Evolutionary conservation across 2,888 invertebrate species (phyloP), one percentile per base, ranked within the genome.

Genomic region (Clistopyga incitator): DNA sequence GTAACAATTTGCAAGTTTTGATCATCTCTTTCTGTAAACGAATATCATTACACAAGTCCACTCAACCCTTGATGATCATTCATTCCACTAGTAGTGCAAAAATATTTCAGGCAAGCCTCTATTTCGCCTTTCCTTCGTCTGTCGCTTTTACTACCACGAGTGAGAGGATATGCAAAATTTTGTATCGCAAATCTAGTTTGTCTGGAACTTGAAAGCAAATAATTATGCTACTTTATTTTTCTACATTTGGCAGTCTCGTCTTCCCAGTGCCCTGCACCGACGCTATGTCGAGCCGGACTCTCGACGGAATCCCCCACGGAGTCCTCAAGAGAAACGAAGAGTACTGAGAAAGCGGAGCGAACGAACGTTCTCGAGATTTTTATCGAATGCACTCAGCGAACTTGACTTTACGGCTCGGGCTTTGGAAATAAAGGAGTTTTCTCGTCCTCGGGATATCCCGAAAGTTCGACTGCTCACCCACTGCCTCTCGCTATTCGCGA

Each of bases 291-390:
- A 61, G 56, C 64, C 56, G 83, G 77, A 77, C 83, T 67, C 80
- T 80, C 80, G 74, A 78, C 59, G 85, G 86, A 86, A 88, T 87
- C 85, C 86, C 82, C 84, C 77, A 56, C 80, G 84, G 84, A 84
- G 77, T 74, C 81, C 85, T 87, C 86, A 86, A 85, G 86, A 87
- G 85, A 86, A 75, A 85, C 86, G 87, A 85, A 80, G 81, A 86
- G 61, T 65, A 59, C 56, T 52, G 65, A 64, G 81, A 74, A 83
- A 68, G 47, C 54, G 54, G 34, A 64, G 54, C 61, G 61, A 78
- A 47, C 65, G 61, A 81, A 56, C 65, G 64, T 85, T 84, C 88
- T 88, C 88, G 83, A 90, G 88, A 90, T 89, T 89, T 88, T 90
- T 88, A 89, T 86, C 84, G 82, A 78, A 77, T 85, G 85, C 80